Percentiles rank a stretch among this genome's conserved stretches.
Evolutionary conservation across 2,888 invertebrate species (phyloP).

Genomic region (Drosophila testacea): DNA sequence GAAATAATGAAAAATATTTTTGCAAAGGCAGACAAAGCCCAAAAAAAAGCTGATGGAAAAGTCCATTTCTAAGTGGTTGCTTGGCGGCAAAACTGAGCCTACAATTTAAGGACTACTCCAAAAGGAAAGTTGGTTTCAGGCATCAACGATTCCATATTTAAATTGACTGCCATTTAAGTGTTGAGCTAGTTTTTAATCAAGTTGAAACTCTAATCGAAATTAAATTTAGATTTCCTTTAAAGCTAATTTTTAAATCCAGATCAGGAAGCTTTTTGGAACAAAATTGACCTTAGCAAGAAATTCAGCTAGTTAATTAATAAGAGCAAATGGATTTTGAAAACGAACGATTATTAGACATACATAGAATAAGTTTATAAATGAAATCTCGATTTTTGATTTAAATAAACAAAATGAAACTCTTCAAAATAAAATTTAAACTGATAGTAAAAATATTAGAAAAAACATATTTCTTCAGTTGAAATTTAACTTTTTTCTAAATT

Average conservation of each 20-base stretch:
- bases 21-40: constrained; percentile 43
- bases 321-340: no score
- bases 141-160: constrained; percentile 4
- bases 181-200: constrained; percentile 18
- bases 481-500: no score
- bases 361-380: no score
- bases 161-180: constrained; percentile 13
- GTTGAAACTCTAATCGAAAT: constrained; percentile 6
- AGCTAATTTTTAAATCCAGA: no score
- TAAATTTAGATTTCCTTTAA: constrained; percentile 1
- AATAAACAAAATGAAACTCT: not conserved
- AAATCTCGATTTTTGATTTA: no score
- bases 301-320: not conserved
- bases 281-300: no score
- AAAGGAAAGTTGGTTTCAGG: not conserved
- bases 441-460: not conserved
- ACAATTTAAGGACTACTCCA: not conserved
- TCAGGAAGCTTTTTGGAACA: no score
- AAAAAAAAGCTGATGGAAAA: constrained; percentile 13
- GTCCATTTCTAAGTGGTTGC: constrained; percentile 36
- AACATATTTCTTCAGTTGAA: not conserved
- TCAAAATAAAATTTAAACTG: not conserved
- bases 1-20: constrained; percentile 58
- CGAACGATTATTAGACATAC: no score
- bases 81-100: not conserved